These are phyloP conservation scores for Apus apus DNA, from an alignment of 2,113 vertebrate species.

Conservation along the genomic window DNA sequence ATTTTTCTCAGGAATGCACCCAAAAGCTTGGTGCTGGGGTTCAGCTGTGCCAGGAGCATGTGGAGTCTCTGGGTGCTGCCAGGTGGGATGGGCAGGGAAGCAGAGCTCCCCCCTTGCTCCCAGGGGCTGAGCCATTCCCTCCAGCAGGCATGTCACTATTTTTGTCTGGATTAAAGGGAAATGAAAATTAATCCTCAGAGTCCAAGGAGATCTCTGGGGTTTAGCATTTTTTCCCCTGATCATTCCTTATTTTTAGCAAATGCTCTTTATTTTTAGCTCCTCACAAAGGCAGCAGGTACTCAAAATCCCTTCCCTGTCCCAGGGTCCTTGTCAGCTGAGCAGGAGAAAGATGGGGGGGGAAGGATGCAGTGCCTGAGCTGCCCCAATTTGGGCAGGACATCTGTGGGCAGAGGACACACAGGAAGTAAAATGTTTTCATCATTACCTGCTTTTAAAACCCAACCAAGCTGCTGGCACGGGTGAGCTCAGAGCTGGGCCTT, in stretches of 20 bases:
- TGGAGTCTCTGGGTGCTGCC: fast-evolving
- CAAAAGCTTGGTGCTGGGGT: background rate
- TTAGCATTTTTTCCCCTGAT: background rate
- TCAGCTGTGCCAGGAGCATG: fast-evolving
- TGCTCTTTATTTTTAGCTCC: constrained; percentile 12
- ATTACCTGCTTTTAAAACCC: background rate
- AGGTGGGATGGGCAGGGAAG: background rate
- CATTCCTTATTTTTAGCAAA: constrained; percentile 39
- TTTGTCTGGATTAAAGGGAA: constrained; percentile 5
- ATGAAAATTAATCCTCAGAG: constrained; percentile 1
- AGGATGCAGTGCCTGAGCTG: background rate
- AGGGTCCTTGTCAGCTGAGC: fast-evolving
- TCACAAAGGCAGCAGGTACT: background rate
- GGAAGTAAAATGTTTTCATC: background rate
- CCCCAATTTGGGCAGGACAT: background rate
- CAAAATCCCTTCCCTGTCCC: background rate
- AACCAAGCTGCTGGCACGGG: background rate
- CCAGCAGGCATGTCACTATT: background rate
- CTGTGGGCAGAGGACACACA: background rate
- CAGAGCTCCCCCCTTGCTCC: background rate
- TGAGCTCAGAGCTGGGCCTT: background rate
- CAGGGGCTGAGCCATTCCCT: background rate
- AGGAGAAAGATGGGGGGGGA: background rate
- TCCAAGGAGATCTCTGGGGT: background rate
- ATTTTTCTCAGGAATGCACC: background rate